Evolutionary conservation across 2,113 vertebrate species (phyloP).

Genomic region (Lamprotornis superbus): DNA sequence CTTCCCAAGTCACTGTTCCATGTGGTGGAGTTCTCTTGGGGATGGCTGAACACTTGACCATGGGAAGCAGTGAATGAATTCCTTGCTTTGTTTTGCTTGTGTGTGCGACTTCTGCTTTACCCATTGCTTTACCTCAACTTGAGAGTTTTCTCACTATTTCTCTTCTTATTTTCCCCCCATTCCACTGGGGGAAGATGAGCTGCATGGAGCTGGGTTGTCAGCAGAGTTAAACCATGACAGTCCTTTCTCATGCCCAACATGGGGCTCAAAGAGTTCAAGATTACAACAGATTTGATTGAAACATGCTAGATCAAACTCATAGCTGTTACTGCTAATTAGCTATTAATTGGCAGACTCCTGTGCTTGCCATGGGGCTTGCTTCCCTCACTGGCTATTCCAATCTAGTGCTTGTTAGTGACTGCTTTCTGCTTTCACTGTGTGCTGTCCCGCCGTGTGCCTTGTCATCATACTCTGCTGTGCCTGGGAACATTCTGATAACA

Average conservation of each 20-base stretch:
- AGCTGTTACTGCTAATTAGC: neutral
- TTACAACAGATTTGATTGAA: neutral
- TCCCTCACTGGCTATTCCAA: neutral
- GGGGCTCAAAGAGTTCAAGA: neutral
- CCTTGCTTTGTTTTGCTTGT: neutral
- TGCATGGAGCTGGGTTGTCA: fast-evolving
- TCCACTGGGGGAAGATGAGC: neutral
- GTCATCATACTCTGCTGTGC: neutral
- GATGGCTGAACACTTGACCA: neutral
- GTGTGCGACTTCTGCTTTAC: neutral
- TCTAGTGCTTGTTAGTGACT: neutral
- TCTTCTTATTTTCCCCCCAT: neutral
- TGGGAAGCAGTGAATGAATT: neutral
- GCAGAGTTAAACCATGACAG: neutral
- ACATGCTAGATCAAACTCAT: neutral
- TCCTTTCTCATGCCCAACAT: neutral
- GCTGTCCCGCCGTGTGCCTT: neutral
- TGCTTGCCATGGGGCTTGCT: neutral
- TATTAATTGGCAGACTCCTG: neutral
- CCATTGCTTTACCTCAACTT: neutral
- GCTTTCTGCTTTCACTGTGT: neutral
- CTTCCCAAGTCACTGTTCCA: neutral
- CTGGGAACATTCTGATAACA: neutral
- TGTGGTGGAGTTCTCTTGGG: neutral
- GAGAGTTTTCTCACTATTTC: neutral